These are phyloP conservation scores for Pasiphila rectangulata DNA, from an alignment of 2,888 invertebrate genomes.

Conservation along the genomic window DNA sequence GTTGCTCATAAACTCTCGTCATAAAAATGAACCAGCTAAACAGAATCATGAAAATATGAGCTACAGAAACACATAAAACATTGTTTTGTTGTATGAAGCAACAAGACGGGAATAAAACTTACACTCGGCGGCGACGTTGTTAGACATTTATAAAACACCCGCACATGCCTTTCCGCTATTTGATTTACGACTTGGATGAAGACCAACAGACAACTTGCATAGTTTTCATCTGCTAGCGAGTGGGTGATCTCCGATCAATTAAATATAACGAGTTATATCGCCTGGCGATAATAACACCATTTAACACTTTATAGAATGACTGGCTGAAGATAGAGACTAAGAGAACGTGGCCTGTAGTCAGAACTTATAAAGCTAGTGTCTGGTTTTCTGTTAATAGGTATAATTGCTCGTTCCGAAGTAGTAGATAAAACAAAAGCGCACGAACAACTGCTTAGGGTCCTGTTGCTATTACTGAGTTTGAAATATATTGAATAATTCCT, in stretches of 20 bases:
- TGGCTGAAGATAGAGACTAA: no score
- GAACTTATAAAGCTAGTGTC: no score
- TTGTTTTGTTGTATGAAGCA: constrained; percentile 14
- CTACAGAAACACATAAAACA: constrained; percentile 11
- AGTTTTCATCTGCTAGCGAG: constrained; percentile 25
- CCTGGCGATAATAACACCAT: no score
- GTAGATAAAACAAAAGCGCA: no score
- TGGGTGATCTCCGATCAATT: constrained; percentile 18
- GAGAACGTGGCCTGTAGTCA: no score
- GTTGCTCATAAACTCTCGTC: background rate
- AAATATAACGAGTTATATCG: constrained; percentile 3
- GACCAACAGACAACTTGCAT: constrained; percentile 48
- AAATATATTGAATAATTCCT: no score
- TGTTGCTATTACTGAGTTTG: no score
- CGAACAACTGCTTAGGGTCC: no score
- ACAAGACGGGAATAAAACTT: constrained; percentile 13
- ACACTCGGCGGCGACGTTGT: constrained; percentile 21
- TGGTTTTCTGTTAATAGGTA: no score
- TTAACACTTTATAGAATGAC: no score
- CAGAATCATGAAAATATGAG: constrained; percentile 2
- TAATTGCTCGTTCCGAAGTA: no score
- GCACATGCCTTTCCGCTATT: constrained; percentile 64
- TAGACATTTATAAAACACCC: constrained; percentile 62
- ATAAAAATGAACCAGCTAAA: no score
- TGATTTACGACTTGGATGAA: constrained; percentile 68